Percentiles rank a stretch among this genome's conserved stretches.
Evolutionary conservation across 2,113 vertebrate species (phyloP).

Genomic region (Osmerus mordax): DNA sequence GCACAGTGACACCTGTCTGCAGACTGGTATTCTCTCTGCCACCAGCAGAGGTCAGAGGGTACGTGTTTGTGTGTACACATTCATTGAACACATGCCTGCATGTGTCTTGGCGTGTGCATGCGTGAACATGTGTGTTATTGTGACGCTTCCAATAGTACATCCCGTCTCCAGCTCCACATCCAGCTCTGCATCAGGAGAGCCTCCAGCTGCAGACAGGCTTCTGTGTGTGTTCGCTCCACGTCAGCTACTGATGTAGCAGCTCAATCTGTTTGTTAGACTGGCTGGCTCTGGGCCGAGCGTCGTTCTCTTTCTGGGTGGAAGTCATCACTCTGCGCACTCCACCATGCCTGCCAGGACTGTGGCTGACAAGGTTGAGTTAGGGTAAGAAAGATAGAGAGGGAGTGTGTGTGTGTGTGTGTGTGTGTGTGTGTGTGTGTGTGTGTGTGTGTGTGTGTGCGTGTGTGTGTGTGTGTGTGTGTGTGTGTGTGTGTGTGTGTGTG

Average conservation of each 20-base stretch:
- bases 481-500: not conserved
- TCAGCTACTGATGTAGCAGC: constrained; percentile 6
- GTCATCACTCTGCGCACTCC: constrained; percentile 2
- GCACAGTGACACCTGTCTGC: no score
- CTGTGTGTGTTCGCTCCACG: not conserved
- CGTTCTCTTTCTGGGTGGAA: not conserved
- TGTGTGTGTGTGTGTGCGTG: constrained; percentile 4
- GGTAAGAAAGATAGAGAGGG: not conserved
- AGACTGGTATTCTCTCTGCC: no score
- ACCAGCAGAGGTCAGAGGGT: no score
- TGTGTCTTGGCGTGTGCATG: constrained; percentile 3
- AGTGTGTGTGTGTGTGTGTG: constrained; percentile 6
- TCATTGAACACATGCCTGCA: not conserved
- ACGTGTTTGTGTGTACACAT: not conserved
- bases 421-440: constrained; percentile 3
- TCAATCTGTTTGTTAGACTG: not conserved
- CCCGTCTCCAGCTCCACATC: no score
- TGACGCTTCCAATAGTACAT: not conserved
- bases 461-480: not conserved
- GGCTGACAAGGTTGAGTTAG: not conserved
- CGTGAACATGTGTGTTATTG: not conserved
- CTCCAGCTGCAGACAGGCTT: constrained; percentile 4
- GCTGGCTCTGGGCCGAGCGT: not conserved
- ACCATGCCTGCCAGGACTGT: not conserved
- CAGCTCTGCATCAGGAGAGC: not conserved